Conservation (phyloP, 2,797 vertebrate genomes). For the Spinus olivaceus region DNA sequence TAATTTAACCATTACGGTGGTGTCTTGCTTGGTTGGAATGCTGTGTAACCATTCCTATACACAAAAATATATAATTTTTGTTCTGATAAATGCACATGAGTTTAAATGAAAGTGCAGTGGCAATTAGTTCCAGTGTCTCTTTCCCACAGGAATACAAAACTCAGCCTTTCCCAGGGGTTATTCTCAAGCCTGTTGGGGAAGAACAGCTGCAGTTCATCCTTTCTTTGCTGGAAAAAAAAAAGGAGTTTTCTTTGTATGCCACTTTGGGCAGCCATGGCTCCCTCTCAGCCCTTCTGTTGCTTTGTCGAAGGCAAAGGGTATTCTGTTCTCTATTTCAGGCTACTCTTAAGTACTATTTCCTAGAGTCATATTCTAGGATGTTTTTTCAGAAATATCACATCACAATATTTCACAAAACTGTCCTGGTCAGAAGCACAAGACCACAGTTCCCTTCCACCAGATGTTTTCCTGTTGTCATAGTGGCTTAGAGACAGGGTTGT, state of each 20-base stretch:
- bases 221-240: background rate
- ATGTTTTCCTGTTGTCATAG: fast-evolving
- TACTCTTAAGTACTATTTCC: background rate
- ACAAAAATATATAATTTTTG: background rate
- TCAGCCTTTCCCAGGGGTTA: background rate
- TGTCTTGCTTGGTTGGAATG: background rate
- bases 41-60: background rate
- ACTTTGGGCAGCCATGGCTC: background rate
- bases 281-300: background rate
- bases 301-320: background rate
- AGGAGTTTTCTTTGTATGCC: background rate
- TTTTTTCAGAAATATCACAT: background rate
- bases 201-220: background rate
- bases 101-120: background rate
- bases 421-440: background rate
- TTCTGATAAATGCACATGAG: background rate
- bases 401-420: background rate
- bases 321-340: background rate
- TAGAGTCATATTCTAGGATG: background rate
- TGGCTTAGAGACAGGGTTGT: background rate
- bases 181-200: background rate
- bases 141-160: background rate
- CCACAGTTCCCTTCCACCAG: fast-evolving
- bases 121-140: background rate
- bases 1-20: background rate